Evolutionary conservation across 2,113 vertebrate genomes (phyloP).

Genomic region (Peucedramus taeniatus): DNA sequence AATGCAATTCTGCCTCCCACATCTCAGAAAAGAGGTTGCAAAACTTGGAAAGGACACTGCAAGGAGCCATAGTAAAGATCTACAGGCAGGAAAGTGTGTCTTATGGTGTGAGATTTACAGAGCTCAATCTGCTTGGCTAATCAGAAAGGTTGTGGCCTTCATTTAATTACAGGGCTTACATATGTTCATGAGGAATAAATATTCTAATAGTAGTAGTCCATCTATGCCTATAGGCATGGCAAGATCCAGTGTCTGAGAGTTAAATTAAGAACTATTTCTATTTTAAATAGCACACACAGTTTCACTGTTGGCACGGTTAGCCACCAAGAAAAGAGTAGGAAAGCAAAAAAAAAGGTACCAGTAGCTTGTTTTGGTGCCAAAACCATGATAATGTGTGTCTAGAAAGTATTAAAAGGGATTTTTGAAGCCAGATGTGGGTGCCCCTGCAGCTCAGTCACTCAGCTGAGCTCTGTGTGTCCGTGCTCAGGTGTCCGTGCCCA

Average conservation of each 20-base stretch:
- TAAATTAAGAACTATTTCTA: background rate
- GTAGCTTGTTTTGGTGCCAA: background rate
- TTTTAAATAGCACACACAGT: background rate
- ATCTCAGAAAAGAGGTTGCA: background rate
- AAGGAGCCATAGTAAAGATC: background rate
- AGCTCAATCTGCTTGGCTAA: background rate
- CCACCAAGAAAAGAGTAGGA: background rate
- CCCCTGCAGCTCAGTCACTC: background rate
- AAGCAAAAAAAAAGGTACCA: background rate
- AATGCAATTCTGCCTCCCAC: background rate
- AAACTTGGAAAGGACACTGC: background rate
- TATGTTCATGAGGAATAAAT: background rate
- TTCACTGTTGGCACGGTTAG: background rate
- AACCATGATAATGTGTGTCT: background rate
- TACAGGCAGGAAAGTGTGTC: background rate
- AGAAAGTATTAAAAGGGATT: background rate
- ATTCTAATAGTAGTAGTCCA: background rate
- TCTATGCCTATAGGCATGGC: background rate
- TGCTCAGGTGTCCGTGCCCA: no score
- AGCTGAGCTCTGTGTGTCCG: accelerated
- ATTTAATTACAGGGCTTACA: background rate
- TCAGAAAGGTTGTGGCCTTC: background rate
- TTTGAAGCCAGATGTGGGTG: accelerated
- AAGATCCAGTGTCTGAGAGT: background rate
- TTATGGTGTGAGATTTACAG: background rate